Percentiles rank a stretch among this genome's conserved stretches.
phyloP scores from a whole-genome alignment of 2,888 invertebrate genomes.

The Tromatobia lineatoria region DNA sequence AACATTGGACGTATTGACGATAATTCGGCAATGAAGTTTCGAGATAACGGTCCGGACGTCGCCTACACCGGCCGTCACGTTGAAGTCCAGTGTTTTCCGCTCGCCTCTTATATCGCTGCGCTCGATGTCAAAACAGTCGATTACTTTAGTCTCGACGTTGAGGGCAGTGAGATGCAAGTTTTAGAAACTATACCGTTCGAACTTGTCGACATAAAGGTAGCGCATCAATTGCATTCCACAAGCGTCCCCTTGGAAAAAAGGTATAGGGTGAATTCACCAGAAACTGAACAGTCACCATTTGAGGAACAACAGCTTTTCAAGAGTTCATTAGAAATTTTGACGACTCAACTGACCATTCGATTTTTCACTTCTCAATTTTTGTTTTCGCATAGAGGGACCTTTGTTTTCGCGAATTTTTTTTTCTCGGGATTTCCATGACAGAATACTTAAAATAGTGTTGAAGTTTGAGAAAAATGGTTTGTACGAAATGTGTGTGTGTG shows the following conservation, averaged over 20 bases:
- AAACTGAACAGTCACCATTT: too few relatives aligned
- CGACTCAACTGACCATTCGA: too few relatives aligned
- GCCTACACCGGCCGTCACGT: slow-evolving; percentile 78
- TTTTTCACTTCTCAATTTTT: too few relatives aligned
- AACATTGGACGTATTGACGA: slow-evolving; percentile 84
- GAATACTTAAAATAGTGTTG: too few relatives aligned
- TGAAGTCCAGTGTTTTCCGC: slow-evolving; percentile 86
- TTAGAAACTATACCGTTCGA: slow-evolving; percentile 87
- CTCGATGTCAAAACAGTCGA: slow-evolving; percentile 86
- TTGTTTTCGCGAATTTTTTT: too few relatives aligned
- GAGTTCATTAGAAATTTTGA: too few relatives aligned
- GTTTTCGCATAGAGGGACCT: too few relatives aligned
- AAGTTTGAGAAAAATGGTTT: too few relatives aligned
- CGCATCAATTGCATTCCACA: neutral
- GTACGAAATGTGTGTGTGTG: too few relatives aligned
- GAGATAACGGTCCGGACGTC: slow-evolving; percentile 72
- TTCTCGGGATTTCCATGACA: too few relatives aligned
- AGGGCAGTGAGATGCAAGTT: slow-evolving; percentile 86
- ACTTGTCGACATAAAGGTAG: slow-evolving; percentile 85
- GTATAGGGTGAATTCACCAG: too few relatives aligned
- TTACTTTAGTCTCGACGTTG: slow-evolving; percentile 87
- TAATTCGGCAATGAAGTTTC: slow-evolving; percentile 45
- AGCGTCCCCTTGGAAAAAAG: neutral
- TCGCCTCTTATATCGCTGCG: slow-evolving; percentile 86
- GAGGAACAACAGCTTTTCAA: too few relatives aligned